Percentiles rank a stretch among this genome's conserved stretches.
These are phyloP conservation scores for Isoperla grammatica DNA, from an alignment of 2,888 invertebrate genomes.

Conservation along the genomic window DNA sequence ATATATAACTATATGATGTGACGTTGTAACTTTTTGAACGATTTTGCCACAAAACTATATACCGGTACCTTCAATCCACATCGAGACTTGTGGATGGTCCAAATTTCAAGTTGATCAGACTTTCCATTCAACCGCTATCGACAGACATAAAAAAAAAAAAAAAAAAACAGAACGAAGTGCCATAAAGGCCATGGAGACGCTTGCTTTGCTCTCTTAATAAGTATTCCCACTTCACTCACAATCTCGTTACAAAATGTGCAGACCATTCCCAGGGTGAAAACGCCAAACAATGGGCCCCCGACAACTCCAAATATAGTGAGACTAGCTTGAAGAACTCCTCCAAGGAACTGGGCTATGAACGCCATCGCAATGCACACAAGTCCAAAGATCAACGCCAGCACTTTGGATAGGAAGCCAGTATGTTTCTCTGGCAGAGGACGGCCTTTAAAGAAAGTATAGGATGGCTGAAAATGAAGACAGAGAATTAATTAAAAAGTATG, in stretches of 20 bases:
- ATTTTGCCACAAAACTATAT: too few species aligned
- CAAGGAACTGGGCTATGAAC: slow-evolving; percentile 73
- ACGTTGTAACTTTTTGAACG: too few species aligned
- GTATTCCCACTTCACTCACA: slow-evolving; percentile 43
- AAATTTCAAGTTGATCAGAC: too few species aligned
- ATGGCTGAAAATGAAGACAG: slow-evolving; percentile 36
- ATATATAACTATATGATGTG: too few species aligned
- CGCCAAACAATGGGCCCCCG: slow-evolving; percentile 79
- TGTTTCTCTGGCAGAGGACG: slow-evolving; percentile 22
- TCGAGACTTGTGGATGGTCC: too few species aligned
- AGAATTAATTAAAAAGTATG: background rate
- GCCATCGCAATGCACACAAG: slow-evolving; percentile 71
- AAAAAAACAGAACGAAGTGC: too few species aligned
- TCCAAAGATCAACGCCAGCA: slow-evolving; percentile 65
- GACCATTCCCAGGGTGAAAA: slow-evolving; percentile 83
- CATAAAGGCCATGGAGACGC: too few species aligned
- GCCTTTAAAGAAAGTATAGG: slow-evolving; percentile 33
- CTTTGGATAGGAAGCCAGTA: slow-evolving; percentile 34
- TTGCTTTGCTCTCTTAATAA: too few species aligned
- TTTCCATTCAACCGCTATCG: too few species aligned
- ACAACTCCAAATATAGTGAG: slow-evolving; percentile 82
- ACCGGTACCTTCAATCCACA: too few species aligned
- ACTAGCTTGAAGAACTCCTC: slow-evolving; percentile 82
- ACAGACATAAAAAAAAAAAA: too few species aligned
- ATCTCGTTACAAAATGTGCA: slow-evolving; percentile 65